A percentile compares a stretch with the other conserved stretches of the same genome.
Conservation (phyloP, 2,113 vertebrate species). For the Eidolon helvum region DNA sequence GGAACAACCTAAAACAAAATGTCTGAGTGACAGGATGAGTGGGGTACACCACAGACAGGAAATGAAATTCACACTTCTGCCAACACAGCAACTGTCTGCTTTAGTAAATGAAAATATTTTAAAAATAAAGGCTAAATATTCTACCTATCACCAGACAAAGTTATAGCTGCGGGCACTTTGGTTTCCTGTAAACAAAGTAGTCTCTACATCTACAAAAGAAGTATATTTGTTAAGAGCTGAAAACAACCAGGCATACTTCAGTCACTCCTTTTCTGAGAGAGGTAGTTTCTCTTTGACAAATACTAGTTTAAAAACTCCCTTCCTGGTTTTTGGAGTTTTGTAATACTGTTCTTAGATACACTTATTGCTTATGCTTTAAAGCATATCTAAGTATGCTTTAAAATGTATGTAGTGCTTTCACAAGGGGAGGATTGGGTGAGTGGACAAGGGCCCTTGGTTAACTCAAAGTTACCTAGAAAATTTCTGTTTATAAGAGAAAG, state of each 20-base stretch:
- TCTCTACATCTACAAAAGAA: slow-evolving; percentile 36
- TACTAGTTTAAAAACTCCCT: slow-evolving; percentile 42
- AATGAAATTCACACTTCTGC: slow-evolving; percentile 77
- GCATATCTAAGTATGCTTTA: slow-evolving; percentile 23
- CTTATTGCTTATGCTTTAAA: slow-evolving; percentile 45
- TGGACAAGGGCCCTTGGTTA: neutral
- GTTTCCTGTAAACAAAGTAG: slow-evolving; percentile 52
- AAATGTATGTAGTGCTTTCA: slow-evolving; percentile 28
- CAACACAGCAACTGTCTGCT: slow-evolving; percentile 66
- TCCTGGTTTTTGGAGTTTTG: slow-evolving; percentile 48
- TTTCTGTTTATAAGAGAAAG: slow-evolving; percentile 26
- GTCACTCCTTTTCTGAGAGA: slow-evolving; percentile 32
- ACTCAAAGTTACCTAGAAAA: slow-evolving; percentile 32
- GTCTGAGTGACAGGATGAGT: slow-evolving; percentile 76
- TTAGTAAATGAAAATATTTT: slow-evolving; percentile 60
- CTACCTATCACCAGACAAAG: slow-evolving; percentile 48
- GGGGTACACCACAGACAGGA: slow-evolving; percentile 75
- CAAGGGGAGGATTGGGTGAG: neutral
- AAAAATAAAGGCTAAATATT: slow-evolving; percentile 49
- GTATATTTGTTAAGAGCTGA: slow-evolving; percentile 4
- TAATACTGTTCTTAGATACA: slow-evolving; percentile 40
- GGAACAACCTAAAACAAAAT: slow-evolving; percentile 71
- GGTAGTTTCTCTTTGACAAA: slow-evolving; percentile 52
- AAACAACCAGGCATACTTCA: slow-evolving; percentile 28
- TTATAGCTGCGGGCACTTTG: slow-evolving; percentile 32